Conservation (phyloP, 2,113 vertebrate genomes). For the Seriola rivoliana region DNA sequence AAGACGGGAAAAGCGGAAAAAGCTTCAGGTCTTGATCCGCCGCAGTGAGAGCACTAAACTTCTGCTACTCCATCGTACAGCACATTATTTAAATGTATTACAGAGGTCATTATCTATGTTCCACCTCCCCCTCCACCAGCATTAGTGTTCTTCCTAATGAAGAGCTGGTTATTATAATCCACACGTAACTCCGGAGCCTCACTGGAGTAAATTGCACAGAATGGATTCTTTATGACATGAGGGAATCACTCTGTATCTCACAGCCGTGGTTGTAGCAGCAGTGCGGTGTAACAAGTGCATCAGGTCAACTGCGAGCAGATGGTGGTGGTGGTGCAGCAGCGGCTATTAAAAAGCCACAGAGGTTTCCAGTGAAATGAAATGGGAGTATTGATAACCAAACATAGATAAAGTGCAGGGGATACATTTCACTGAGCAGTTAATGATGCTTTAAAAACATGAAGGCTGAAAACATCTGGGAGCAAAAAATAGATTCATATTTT, state of each 20-base stretch:
- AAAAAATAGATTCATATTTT: not conserved
- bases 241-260: constrained; percentile 57
- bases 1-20: not conserved
- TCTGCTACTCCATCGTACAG: constrained; percentile 21
- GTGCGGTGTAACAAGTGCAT: constrained; percentile 48
- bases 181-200: constrained; percentile 31
- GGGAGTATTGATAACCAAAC: constrained; percentile 54
- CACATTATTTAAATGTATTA: constrained; percentile 56
- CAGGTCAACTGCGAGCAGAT: constrained; percentile 71
- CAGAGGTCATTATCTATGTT: constrained; percentile 65
- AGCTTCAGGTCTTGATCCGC: not conserved
- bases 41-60: constrained; percentile 31
- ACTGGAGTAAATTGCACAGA: constrained; percentile 46
- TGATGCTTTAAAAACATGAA: constrained; percentile 37
- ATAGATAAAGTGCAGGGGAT: constrained; percentile 27
- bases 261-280: constrained; percentile 26
- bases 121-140: constrained; percentile 42
- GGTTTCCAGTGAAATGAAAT: constrained; percentile 57
- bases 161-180: constrained; percentile 61
- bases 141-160: constrained; percentile 65
- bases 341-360: constrained; percentile 68
- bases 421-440: constrained; percentile 61
- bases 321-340: constrained; percentile 55
- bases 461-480: constrained; percentile 47
- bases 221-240: constrained; percentile 56